These are phyloP conservation scores for Neocrepidodera transversa DNA, from an alignment of 2,888 invertebrate species.

Conservation along the genomic window DNA sequence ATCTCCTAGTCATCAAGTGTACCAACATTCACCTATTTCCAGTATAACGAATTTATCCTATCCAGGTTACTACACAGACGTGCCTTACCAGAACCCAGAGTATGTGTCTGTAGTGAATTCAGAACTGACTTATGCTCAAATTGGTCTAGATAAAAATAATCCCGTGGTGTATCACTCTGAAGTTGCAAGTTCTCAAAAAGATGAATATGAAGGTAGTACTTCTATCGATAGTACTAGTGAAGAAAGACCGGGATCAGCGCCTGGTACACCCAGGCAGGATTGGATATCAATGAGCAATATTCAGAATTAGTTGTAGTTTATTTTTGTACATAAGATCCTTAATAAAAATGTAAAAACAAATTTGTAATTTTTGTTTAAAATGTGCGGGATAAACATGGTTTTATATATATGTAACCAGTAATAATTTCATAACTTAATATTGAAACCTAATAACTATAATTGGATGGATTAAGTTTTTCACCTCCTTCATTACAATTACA, in stretches of 20 bases:
- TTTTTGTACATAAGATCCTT: slow-evolving; percentile 20
- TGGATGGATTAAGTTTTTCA: no score
- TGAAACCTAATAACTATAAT: no score
- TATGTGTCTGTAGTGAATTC: slow-evolving; percentile 54
- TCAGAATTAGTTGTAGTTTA: slow-evolving; percentile 38
- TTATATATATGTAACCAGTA: no score
- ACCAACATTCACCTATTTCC: slow-evolving; percentile 55
- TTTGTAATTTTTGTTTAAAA: no score
- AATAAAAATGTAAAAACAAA: no score
- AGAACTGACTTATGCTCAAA: slow-evolving; percentile 52
- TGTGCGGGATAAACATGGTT: no score
- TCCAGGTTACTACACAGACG: slow-evolving; percentile 56
- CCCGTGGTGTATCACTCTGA: slow-evolving; percentile 51
- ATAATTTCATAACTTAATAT: no score
- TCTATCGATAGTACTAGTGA: slow-evolving; percentile 34
- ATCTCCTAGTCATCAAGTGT: slow-evolving; percentile 58
- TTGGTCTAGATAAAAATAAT: slow-evolving; percentile 47
- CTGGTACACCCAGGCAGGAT: slow-evolving; percentile 51
- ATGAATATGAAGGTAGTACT: slow-evolving; percentile 45
- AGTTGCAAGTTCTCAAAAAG: slow-evolving; percentile 45
- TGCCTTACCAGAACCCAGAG: slow-evolving; percentile 57
- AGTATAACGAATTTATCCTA: slow-evolving; percentile 57
- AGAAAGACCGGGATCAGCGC: slow-evolving; percentile 48
- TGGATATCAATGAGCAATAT: slow-evolving; percentile 52
- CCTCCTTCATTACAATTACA: no score